phyloP scores from a whole-genome alignment of 2,113 vertebrate species.

The Smithornis capensis region DNA sequence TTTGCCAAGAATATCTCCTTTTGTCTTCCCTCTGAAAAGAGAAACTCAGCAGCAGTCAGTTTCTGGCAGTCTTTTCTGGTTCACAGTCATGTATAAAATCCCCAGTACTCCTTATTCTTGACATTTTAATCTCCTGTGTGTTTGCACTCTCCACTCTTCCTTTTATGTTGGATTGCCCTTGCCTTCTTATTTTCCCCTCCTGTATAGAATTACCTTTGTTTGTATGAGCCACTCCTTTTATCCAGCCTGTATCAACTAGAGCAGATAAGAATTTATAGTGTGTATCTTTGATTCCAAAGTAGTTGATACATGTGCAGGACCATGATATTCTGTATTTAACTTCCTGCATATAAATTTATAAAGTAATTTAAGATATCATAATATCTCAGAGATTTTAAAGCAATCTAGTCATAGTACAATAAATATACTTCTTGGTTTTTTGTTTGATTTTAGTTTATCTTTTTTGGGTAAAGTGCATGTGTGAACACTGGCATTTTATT shows the following conservation, averaged over 20 bases:
- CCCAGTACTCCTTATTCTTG: not conserved
- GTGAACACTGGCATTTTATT: not conserved
- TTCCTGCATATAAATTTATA: not conserved
- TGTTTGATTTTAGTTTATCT: not conserved
- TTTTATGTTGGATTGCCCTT: not conserved
- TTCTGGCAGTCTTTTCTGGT: not conserved
- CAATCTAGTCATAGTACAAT: not conserved
- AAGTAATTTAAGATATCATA: not conserved
- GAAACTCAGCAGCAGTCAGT: not conserved
- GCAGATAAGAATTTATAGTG: not conserved
- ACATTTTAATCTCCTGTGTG: not conserved
- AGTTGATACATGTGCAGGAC: not conserved
- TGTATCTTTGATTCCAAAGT: not conserved
- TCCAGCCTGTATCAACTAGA: not conserved
- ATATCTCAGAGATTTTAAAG: not conserved
- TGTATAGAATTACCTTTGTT: not conserved
- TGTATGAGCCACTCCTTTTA: not conserved
- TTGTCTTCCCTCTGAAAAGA: not conserved
- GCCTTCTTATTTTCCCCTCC: not conserved
- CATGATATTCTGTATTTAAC: not conserved
- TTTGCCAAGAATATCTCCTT: not conserved
- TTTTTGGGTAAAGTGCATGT: not conserved
- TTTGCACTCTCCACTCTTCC: not conserved
- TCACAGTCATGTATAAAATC: not conserved
- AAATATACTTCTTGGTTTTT: fast-evolving